Evolutionary conservation across 2,888 invertebrate species (phyloP).

Genomic region (Sesia bembeciformis): DNA sequence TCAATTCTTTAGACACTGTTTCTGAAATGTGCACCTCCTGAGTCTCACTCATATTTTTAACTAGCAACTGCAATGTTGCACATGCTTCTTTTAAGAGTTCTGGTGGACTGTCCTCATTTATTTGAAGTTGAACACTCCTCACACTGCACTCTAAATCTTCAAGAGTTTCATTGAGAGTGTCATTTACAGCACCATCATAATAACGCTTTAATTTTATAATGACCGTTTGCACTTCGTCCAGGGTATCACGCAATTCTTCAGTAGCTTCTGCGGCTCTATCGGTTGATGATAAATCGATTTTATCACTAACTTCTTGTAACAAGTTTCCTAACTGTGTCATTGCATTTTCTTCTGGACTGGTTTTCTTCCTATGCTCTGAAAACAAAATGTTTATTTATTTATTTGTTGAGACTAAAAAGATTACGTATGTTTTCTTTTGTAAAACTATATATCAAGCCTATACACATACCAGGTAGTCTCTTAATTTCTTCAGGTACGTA

Average conservation of each 20-base stretch:
- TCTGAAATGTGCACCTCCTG: conserved; percentile 22
- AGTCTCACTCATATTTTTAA: conserved; percentile 40
- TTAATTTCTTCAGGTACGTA: conserved; percentile 7
- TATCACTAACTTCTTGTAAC: conserved; percentile 41
- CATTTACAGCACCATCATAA: conserved; percentile 42
- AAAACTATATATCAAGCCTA: too few species aligned
- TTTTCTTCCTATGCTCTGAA: neutral
- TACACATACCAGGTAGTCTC: too few species aligned
- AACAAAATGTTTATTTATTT: neutral
- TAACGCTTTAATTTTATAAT: conserved; percentile 59
- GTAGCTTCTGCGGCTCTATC: conserved; percentile 26
- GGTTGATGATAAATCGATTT: conserved; percentile 24
- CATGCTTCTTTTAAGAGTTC: conserved; percentile 55
- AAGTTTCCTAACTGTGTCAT: conserved; percentile 36
- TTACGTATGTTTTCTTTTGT: too few species aligned
- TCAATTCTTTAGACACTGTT: conserved; percentile 12
- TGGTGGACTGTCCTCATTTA: conserved; percentile 53
- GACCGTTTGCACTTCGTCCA: conserved; percentile 64
- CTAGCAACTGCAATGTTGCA: conserved; percentile 48
- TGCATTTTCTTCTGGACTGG: conserved; percentile 20
- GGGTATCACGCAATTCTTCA: conserved; percentile 39
- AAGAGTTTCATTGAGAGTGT: conserved; percentile 61
- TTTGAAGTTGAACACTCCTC: conserved; percentile 63
- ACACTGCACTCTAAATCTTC: conserved; percentile 69
- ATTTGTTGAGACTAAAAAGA: too few species aligned